phyloP scores from a whole-genome alignment of 1,140 invertebrate genomes.

The Tetramorium simillimum region DNA sequence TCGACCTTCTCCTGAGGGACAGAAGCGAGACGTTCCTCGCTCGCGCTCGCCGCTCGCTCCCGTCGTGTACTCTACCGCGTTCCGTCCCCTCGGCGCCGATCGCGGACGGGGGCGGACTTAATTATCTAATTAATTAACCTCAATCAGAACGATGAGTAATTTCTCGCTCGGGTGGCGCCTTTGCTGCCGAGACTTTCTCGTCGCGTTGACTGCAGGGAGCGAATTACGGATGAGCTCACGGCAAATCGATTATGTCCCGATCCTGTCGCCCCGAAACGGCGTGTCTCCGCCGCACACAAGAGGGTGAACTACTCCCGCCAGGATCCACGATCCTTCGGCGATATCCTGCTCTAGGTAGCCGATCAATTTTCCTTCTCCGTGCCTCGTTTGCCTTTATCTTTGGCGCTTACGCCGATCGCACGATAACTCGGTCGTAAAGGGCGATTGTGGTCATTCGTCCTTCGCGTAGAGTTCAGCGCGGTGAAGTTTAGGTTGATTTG shows the following conservation, averaged over 20 bases:
- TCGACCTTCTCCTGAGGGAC: conserved; percentile 58
- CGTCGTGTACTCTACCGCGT: conserved; percentile 40
- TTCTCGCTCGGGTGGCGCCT: conserved; percentile 85
- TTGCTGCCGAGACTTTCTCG: conserved; percentile 84
- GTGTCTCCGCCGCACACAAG: conserved; percentile 45
- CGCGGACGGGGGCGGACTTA: conserved; percentile 78
- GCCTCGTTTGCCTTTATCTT: conserved; percentile 64
- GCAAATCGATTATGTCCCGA: conserved; percentile 84
- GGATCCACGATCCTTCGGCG: conserved; percentile 71
- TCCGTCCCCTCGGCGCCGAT: not conserved
- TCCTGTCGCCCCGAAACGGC: conserved; percentile 65
- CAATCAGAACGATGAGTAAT: conserved; percentile 86
- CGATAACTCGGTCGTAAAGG: conserved; percentile 72
- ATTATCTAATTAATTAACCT: conserved; percentile 87
- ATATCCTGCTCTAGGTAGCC: conserved; percentile 72
- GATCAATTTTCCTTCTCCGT: conserved; percentile 65
- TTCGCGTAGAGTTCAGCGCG: conserved; percentile 28
- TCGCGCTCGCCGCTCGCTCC: conserved; percentile 13
- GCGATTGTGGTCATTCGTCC: conserved; percentile 53
- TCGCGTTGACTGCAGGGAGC: conserved; percentile 82
- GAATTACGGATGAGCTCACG: conserved; percentile 85
- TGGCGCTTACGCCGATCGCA: conserved; percentile 68
- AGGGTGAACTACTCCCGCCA: conserved; percentile 18
- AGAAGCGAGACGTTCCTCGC: conserved; percentile 28
- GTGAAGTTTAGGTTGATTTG: conserved; percentile 32